Conservation (phyloP, 1,140 invertebrate species). For the Medauroidea extradentata region DNA sequence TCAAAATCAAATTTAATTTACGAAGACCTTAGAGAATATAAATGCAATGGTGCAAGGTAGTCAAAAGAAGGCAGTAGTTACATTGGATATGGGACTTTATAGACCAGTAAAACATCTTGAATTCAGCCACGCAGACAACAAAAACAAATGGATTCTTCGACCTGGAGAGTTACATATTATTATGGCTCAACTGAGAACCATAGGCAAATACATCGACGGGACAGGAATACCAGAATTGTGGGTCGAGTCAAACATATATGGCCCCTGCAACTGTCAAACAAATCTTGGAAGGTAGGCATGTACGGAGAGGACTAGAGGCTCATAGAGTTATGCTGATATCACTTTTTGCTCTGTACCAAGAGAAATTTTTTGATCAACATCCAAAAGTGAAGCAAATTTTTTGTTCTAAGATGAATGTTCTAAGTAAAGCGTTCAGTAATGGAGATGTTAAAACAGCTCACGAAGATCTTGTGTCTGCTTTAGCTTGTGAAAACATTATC, state of each 20-base stretch:
- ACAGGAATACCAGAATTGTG: conserved; percentile 3
- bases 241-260: conserved; percentile 5
- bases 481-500: neutral
- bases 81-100: too few relatives aligned
- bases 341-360: neutral
- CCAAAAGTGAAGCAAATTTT: neutral
- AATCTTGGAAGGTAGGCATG: conserved; percentile 9
- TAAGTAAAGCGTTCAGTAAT: neutral
- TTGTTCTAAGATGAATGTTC: neutral
- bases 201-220: conserved; percentile 2
- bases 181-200: neutral
- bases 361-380: neutral
- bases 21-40: too few relatives aligned
- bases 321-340: neutral
- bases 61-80: too few relatives aligned
- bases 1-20: too few relatives aligned
- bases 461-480: neutral
- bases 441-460: neutral
- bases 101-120: too few relatives aligned
- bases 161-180: conserved; percentile 21
- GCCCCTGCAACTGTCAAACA: conserved; percentile 7
- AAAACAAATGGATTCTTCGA: conserved; percentile 9
- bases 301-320: neutral
- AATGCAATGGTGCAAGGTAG: too few relatives aligned
- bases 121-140: too few relatives aligned